Conservation (phyloP, 2,113 vertebrate species). For the Syngnathus scovelli region DNA sequence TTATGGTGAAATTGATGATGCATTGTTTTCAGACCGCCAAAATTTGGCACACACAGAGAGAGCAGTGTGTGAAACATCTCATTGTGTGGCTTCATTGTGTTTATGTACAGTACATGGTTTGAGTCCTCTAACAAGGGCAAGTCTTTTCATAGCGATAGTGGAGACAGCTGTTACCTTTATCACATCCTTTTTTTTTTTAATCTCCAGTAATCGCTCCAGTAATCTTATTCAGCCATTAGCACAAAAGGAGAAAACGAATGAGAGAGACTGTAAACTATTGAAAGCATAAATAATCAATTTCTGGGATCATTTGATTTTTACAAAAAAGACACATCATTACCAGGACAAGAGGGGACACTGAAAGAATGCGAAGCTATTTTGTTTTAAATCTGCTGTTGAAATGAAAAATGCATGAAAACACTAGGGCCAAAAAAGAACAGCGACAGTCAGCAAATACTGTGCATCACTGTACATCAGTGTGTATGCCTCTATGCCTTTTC, state of each 20-base stretch:
- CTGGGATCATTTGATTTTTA: constrained; percentile 52
- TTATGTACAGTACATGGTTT: neutral
- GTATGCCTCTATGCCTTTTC: constrained; percentile 37
- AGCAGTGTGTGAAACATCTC: constrained; percentile 16
- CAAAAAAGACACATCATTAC: constrained; percentile 44
- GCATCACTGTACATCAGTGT: constrained; percentile 19
- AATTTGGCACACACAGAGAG: constrained; percentile 29
- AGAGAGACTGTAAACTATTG: constrained; percentile 37
- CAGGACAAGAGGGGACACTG: constrained; percentile 32
- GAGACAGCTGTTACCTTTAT: constrained; percentile 28
- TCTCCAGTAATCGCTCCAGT: constrained; percentile 45
- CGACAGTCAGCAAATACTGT: constrained; percentile 37
- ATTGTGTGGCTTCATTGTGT: constrained; percentile 35
- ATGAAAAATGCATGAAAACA: constrained; percentile 19
- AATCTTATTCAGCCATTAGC: constrained; percentile 41
- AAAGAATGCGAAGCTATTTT: constrained; percentile 37
- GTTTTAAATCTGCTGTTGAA: constrained; percentile 25
- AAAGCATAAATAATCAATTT: constrained; percentile 49
- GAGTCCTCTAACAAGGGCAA: neutral
- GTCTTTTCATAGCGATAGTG: constrained; percentile 28
- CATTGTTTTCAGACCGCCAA: constrained; percentile 51
- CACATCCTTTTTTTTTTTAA: constrained; percentile 29
- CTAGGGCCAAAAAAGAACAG: constrained; percentile 17
- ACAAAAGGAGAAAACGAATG: constrained; percentile 3
- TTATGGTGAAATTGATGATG: constrained; percentile 31